phyloP scores from a whole-genome alignment of 2,797 vertebrate genomes.

The Luscinia luscinia region DNA sequence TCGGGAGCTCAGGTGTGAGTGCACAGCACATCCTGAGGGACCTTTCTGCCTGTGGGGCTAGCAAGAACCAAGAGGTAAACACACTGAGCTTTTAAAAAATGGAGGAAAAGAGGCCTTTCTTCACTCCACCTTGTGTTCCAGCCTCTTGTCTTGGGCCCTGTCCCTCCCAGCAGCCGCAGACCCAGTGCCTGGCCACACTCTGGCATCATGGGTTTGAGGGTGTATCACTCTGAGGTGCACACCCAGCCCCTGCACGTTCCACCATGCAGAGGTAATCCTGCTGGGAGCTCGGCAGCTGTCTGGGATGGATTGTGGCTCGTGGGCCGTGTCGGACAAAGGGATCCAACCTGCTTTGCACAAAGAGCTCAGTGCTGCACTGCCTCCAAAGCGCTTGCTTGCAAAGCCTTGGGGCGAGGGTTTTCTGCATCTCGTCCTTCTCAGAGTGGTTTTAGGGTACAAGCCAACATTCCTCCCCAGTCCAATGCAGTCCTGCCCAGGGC shows the following conservation, averaged over 20 bases:
- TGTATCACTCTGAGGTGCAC: neutral
- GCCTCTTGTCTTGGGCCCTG: too few species aligned
- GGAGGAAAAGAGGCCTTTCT: neutral
- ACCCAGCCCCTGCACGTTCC: neutral
- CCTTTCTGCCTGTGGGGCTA: accelerated
- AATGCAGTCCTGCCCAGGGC: neutral
- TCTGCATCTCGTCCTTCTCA: accelerated
- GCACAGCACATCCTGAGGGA: neutral
- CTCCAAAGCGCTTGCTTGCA: accelerated
- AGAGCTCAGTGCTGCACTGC: neutral
- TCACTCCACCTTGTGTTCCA: neutral
- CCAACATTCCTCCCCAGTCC: accelerated
- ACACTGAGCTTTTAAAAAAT: accelerated
- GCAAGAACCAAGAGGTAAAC: neutral
- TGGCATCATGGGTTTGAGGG: accelerated
- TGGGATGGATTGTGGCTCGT: accelerated
- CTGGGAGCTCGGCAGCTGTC: neutral
- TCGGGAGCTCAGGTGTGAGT: accelerated
- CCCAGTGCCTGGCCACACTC: accelerated
- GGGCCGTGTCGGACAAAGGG: accelerated
- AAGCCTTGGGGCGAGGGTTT: accelerated
- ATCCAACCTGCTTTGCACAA: neutral
- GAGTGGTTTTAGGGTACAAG: neutral
- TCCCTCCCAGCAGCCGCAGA: neutral
- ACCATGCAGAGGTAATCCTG: accelerated